Base-by-base conservation (phyloP, 2,113 vertebrate genomes). In the Colinus virginianus region DNA sequence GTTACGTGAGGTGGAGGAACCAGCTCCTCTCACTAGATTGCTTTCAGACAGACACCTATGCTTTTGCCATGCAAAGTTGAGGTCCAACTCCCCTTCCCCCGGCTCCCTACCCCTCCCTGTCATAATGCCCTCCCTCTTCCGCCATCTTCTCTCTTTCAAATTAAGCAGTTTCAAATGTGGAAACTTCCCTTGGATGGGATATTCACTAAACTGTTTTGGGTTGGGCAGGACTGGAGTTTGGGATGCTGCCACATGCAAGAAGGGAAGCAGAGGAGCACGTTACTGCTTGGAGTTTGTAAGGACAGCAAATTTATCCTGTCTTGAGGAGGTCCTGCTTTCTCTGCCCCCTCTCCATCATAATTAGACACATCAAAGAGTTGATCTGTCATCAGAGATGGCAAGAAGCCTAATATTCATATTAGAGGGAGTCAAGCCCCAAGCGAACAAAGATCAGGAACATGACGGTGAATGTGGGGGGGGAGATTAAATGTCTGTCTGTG, bases 301-400 rank as follows among this genome's bases (percentile, higher is more conserved):
- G 95, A 96, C 94, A 93, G 92, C 95, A 96, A 90, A 98, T 97
- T 96, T 95, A 96, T 97, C 96, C 95, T 90, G 90, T 93, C 91
- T 93, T 96, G 92, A 93, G 95, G 95, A 97, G 93, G 95, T 96
- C 97, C 15, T 74, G 91, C 93, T 92, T 96, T 80, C 59, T 91
- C 77, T 46, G 91, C 93, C 95, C 90, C 95, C 92, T 97, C 96
- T 97, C 97, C 78, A 96, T 97, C 96, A 97, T 94, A 96, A 97
- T 97, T 96, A 97, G 91, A 88, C 92, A 95, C 95, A 97, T 97
- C 96, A 96, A 97, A 97, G 95, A 92, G 89, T 95, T 93, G 83
- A 96, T 92, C 96, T 92, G 55, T 87, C 95, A 96, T 97, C 93
- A 94, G 93, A 94, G 96, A 95, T 90, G 91, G 81, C 95, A 95